Evolutionary conservation across 2,888 invertebrate genomes (phyloP).

Genomic region (Ichneumoninae sp.): DNA sequence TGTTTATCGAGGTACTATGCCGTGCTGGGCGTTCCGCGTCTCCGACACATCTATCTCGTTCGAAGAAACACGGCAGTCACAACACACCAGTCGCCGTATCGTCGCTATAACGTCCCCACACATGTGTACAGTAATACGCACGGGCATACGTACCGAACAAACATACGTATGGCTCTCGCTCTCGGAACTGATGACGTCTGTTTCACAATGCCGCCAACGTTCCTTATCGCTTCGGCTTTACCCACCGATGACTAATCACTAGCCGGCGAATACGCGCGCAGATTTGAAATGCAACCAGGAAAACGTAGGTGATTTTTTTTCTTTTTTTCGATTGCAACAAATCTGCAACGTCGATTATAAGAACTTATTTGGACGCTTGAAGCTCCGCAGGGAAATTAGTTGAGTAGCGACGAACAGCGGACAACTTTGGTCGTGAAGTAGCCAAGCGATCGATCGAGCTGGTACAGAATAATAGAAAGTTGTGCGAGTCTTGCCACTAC

Average conservation of each 20-base stretch:
- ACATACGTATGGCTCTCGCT: constrained; percentile 16
- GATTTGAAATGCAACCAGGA: constrained; percentile 38
- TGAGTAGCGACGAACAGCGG: not conserved
- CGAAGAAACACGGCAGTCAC: constrained; percentile 33
- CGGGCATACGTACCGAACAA: not conserved
- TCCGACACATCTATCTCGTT: constrained; percentile 47
- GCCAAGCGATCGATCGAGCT: constrained; percentile 1
- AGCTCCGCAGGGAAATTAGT: not conserved
- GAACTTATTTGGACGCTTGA: not conserved
- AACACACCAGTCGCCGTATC: constrained; percentile 20
- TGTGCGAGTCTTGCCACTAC: not conserved
- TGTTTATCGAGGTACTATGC: constrained; percentile 36
- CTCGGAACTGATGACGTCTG: constrained; percentile 32
- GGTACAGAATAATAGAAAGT: not conserved
- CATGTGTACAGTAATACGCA: constrained; percentile 2
- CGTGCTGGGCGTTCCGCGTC: constrained; percentile 54
- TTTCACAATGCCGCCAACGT: constrained; percentile 53
- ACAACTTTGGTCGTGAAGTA: not conserved
- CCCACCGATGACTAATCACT: constrained; percentile 28
- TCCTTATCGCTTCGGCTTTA: constrained; percentile 48
- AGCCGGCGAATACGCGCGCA: constrained; percentile 39
- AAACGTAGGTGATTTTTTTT: not conserved
- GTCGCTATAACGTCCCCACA: constrained; percentile 3
- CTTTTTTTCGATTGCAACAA: not conserved
- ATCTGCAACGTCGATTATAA: not conserved